Evolutionary conservation across 2,888 invertebrate species (phyloP), one percentile per base, ranked within the genome.

Genomic region (Polia nebulosa): DNA sequence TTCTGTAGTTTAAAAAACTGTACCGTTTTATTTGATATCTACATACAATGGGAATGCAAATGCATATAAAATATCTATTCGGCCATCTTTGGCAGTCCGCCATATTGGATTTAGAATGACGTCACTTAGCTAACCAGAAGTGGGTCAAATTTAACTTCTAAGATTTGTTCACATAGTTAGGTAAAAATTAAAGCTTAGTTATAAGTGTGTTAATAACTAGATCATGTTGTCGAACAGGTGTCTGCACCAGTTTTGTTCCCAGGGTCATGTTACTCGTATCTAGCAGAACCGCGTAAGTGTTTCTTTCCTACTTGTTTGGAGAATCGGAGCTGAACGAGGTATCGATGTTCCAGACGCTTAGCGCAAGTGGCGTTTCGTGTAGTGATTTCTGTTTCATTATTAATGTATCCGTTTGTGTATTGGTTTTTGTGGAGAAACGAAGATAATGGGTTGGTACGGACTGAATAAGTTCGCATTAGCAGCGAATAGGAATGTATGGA

Each of bases 181-280:
- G n/a, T n/a, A n/a, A n/a, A n/a, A n/a, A n/a, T n/a, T n/a, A n/a
- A n/a, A n/a, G n/a, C n/a, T n/a, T n/a, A n/a, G n/a, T n/a, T n/a
- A n/a, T n/a, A n/a, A n/a, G n/a, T n/a, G n/a, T n/a, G n/a, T n/a
- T n/a, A n/a, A 44, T 45, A 52, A 47, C 62, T 73, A 73, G 55
- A 63, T 53, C 32, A 55, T 17, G 41, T 41, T 22, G 44, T 22
- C 20, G 59, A 45, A 49, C 76, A 76, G 60, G 63, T 77, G 76
- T 53, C 52, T 53, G 52, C 39, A 63, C 58, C 57, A 69, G 63
- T 39, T 80, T 45, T 41, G 57, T 76, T 80, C 76, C 57, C 81
- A 80, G 45, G 36, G 44, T 80, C 57, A 36, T 32, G 60, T 80
- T 68, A 60, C 76, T 64, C 36, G 41, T 60, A 22, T 51, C 49